Evolutionary conservation across 2,888 invertebrate genomes (phyloP).

Genomic region (Charanyca ferruginea): DNA sequence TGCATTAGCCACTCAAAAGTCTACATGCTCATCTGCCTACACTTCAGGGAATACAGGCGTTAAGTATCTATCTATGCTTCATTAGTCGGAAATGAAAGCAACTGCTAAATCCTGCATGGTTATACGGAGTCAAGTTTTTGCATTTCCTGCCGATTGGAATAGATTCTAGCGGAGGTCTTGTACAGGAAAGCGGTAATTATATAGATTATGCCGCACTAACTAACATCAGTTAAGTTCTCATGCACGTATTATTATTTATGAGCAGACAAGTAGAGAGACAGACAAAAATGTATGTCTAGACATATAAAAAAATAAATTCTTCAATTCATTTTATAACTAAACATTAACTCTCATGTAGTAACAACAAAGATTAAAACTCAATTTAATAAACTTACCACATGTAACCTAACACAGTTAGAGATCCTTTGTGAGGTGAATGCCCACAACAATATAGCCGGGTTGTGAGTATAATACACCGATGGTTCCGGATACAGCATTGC

Average conservation of each 20-base stretch:
- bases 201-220: neutral
- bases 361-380: no score
- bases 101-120: constrained; percentile 10
- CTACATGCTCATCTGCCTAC: neutral
- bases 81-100: constrained; percentile 30
- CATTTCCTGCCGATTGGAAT: constrained; percentile 28
- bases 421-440: constrained; percentile 83
- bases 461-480: constrained; percentile 81
- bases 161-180: constrained; percentile 22
- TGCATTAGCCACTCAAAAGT: neutral
- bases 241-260: no score
- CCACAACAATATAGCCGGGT: constrained; percentile 85
- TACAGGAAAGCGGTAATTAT: constrained; percentile 33
- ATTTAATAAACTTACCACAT: constrained; percentile 84
- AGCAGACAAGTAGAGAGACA: no score
- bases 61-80: neutral
- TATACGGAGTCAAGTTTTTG: constrained; percentile 20
- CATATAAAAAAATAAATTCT: no score
- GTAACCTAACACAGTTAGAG: constrained; percentile 73
- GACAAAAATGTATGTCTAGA: no score
- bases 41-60: neutral
- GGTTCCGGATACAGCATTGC: constrained; percentile 80
- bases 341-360: no score
- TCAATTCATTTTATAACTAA: no score
- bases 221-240: constrained; percentile 14